These are phyloP conservation scores for Actinia equina DNA, from an alignment of 64 coral and sea anemone species.

Conservation along the genomic window DNA sequence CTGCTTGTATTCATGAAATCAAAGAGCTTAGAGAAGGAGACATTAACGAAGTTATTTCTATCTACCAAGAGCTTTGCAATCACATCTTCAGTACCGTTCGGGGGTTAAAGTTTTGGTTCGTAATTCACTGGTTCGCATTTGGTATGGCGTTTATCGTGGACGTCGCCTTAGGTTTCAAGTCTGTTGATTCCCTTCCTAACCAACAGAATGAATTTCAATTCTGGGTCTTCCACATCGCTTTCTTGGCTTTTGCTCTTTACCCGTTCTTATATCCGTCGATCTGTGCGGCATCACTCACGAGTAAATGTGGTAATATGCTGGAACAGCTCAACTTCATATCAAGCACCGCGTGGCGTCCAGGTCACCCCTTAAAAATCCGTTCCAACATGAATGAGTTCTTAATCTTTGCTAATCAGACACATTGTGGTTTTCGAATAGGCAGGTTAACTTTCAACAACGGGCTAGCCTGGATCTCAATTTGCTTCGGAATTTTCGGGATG, in stretches of 20 bases:
- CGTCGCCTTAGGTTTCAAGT: conserved; percentile 11
- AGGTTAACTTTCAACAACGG: conserved; percentile 11
- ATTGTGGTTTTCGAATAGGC: conserved; percentile 17
- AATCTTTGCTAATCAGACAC: background rate
- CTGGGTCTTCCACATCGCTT: background rate
- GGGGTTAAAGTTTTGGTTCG: conserved; percentile 5
- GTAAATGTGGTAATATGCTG: background rate
- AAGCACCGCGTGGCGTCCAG: background rate
- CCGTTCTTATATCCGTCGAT: conserved; percentile 15
- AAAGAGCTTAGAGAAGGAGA: background rate
- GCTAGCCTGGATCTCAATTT: background rate
- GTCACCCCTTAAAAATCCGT: background rate
- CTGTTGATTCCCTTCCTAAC: background rate
- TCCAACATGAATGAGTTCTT: conserved; percentile 8
- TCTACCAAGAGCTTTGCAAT: conserved; percentile 13
- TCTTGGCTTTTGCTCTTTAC: background rate
- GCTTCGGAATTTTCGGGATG: background rate
- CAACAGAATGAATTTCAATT: background rate
- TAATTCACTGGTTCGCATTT: conserved; percentile 22
- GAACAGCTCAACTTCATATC: background rate
- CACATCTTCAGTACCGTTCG: conserved; percentile 14
- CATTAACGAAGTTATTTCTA: background rate
- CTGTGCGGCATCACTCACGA: conserved; percentile 14
- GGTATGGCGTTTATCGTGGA: background rate
- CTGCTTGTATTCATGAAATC: background rate